phyloP scores from a whole-genome alignment of 2,888 invertebrate genomes.

The Agriotes lineatus region DNA sequence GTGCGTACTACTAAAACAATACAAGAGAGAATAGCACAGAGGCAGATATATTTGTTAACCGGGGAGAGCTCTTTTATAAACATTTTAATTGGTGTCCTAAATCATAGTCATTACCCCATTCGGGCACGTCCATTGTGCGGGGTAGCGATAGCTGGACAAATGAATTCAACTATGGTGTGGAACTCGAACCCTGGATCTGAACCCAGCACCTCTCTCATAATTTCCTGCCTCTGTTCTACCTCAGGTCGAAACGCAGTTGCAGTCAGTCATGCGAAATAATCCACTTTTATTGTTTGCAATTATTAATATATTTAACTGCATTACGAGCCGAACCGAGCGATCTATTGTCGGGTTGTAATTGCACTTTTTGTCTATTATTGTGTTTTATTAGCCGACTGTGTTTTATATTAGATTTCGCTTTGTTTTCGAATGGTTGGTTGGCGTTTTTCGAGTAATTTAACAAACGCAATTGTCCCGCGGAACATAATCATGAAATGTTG shows the following conservation, averaged over 20 bases:
- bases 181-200: constrained; percentile 46
- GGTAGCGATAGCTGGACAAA: constrained; percentile 54
- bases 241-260: constrained; percentile 56
- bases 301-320: constrained; percentile 66
- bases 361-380: constrained; percentile 62
- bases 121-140: constrained; percentile 52
- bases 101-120: constrained; percentile 62
- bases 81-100: constrained; percentile 65
- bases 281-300: constrained; percentile 66
- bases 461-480: constrained; percentile 53
- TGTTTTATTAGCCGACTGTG: constrained; percentile 63
- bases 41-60: constrained; percentile 51
- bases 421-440: constrained; percentile 59
- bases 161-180: constrained; percentile 52
- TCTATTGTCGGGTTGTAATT: constrained; percentile 63
- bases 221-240: constrained; percentile 41
- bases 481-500: constrained; percentile 43
- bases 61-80: constrained; percentile 60
- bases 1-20: constrained; percentile 48
- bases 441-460: constrained; percentile 62
- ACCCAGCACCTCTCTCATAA: constrained; percentile 41
- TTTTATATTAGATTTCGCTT: constrained; percentile 64
- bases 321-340: constrained; percentile 59
- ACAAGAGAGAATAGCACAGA: constrained; percentile 40
- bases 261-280: constrained; percentile 63